Evolutionary conservation across 1,140 invertebrate genomes (phyloP), one percentile per base, ranked within the genome.

Genomic region (Colletes latitarsis): DNA sequence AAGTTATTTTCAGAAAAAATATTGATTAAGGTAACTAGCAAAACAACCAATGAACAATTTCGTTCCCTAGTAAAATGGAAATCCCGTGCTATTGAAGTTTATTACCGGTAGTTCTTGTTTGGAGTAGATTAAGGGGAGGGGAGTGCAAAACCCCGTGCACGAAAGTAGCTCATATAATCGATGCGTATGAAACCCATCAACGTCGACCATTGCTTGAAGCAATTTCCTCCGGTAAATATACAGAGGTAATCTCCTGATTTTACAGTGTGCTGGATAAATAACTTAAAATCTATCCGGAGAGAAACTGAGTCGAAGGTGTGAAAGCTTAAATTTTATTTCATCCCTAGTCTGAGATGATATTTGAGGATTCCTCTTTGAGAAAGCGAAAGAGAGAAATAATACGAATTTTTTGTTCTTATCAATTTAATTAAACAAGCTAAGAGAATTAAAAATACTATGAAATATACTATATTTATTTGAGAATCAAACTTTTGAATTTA

Each of bases 121-220:
- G 4, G 12, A 64, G 4, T 49, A 49, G 30, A 30, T 30, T 30
- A 3, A 12, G 17, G 39, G 6, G 12, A 41, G 3, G 9, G 6
- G 19, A 30, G 49, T 15, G 52, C 41, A n/a, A 70, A 41, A n/a
- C 52, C 4, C 15, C 21, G 6, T 57, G 4, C 49, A 15, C 21
- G 30, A 17, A 57, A 30, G 10, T 41, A 70, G 68, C 39, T 53
- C 68, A n/a, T 46, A 57, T 70, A 70, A 70, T 57, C 68, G 68
- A 70, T 70, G 52, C 53, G 68, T 57, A 70, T 9, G 30, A 57
- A 57, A 39, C 52, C 64, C 68, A 70, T 70, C 68, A 70, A 70
- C 68, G 68, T 57, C 21, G 49, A 57, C 52, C 30, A 70, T 70
- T 70, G 39, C 53, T 70, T 39, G 49, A 41, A 53, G 68, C 68